Evolutionary conservation across 2,113 vertebrate species (phyloP).

Genomic region (Gallinago undulata): DNA sequence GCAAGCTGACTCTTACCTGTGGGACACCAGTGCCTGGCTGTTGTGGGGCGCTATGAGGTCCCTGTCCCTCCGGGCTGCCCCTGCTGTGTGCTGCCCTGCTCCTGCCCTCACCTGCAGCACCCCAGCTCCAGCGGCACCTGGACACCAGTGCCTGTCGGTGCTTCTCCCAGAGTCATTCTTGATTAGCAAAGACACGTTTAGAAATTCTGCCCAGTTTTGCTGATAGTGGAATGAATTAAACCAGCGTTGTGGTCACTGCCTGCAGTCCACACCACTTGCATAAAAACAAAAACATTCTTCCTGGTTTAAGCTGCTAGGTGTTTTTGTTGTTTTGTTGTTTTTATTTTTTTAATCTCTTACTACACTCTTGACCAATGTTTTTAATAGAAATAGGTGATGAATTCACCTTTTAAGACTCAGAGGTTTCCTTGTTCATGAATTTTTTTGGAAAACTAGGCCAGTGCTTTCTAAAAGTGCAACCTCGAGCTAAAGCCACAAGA

Average conservation of each 20-base stretch:
- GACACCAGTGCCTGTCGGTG: fast-evolving
- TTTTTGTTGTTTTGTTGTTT: neutral
- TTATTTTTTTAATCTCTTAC: neutral
- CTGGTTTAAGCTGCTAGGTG: neutral
- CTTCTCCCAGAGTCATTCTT: neutral
- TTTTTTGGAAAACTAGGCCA: neutral
- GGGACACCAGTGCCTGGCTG: neutral
- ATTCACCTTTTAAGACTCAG: neutral
- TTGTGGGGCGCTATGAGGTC: fast-evolving
- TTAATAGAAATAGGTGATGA: neutral
- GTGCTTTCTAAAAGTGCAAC: neutral
- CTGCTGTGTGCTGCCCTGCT: fast-evolving
- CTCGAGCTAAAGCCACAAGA: neutral
- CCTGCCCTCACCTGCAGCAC: neutral
- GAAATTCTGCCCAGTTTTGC: neutral
- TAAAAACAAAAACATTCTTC: neutral
- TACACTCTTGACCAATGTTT: neutral
- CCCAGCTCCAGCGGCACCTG: neutral
- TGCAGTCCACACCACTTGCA: neutral
- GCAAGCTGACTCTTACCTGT: too few relatives aligned
- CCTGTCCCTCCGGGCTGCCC: fast-evolving
- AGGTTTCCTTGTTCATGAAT: neutral
- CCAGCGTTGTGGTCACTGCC: neutral
- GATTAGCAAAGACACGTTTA: fast-evolving
- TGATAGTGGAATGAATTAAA: neutral